A percentile compares a stretch with the other conserved stretches of the same genome.
phyloP scores from a whole-genome alignment of 2,888 invertebrate species.

The Troides aeacus region DNA sequence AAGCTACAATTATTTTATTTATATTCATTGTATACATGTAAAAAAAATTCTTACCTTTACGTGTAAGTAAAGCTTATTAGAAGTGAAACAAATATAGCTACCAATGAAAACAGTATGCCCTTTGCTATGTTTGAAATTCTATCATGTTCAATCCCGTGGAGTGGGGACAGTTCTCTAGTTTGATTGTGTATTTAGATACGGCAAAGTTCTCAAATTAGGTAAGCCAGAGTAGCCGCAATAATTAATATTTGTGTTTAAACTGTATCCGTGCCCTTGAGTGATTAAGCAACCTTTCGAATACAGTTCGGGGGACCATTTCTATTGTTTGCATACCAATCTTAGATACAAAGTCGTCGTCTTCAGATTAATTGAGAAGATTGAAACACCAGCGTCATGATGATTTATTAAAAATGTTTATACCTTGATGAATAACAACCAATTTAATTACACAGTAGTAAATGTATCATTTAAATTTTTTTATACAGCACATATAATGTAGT shows the following conservation, averaged over 20 bases:
- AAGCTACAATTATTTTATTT: no score
- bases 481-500: neutral
- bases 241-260: conserved; percentile 78
- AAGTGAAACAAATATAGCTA: neutral
- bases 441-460: neutral
- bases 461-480: neutral
- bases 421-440: neutral
- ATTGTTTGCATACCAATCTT: conserved; percentile 61
- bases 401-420: neutral
- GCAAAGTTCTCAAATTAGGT: conserved; percentile 73
- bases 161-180: conserved; percentile 58
- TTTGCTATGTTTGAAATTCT: neutral
- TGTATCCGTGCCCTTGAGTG: conserved; percentile 72
- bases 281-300: conserved; percentile 73
- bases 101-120: neutral
- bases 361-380: conserved; percentile 47
- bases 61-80: neutral
- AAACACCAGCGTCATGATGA: conserved; percentile 22
- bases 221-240: conserved; percentile 71
- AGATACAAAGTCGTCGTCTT: conserved; percentile 43
- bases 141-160: conserved; percentile 31
- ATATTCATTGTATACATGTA: neutral
- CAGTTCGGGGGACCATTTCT: conserved; percentile 64
- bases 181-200: conserved; percentile 75
- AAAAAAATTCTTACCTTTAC: neutral